These are phyloP conservation scores for Lycaena phlaeas DNA, from an alignment of 2,888 invertebrate species.

Conservation along the genomic window DNA sequence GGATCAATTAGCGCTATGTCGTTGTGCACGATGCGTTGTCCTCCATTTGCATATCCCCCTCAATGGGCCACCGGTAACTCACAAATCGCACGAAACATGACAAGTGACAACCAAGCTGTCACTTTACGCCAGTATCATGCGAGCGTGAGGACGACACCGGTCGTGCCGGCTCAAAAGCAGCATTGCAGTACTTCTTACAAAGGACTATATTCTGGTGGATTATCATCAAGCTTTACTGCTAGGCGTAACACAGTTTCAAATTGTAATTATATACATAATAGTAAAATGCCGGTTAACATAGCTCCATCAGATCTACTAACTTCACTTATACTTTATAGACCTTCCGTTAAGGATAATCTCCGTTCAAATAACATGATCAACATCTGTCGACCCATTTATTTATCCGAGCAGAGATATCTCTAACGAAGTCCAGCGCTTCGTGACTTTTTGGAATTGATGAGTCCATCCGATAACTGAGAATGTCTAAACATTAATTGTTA, in stretches of 20 bases:
- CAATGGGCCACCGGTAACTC: no score
- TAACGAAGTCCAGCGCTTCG: conserved; percentile 9
- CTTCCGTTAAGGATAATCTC: conserved; percentile 9
- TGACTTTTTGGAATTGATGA: conserved; percentile 12
- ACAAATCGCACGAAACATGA: no score
- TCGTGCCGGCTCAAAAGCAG: no score
- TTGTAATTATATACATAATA: no score
- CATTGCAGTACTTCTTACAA: no score
- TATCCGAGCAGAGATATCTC: conserved; percentile 10
- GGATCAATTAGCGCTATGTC: background rate
- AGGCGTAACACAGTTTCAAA: background rate
- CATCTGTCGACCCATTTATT: conserved; percentile 12
- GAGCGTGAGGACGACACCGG: no score
- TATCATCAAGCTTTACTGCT: background rate
- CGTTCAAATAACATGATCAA: conserved; percentile 9
- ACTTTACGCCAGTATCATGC: no score
- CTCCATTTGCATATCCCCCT: no score
- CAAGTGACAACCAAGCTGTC: no score
- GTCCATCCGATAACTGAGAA: conserved; percentile 9
- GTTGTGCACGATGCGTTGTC: no score
- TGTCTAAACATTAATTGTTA: conserved; percentile 12
- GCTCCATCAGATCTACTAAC: background rate
- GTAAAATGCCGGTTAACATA: background rate
- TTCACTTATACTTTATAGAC: conserved; percentile 8
- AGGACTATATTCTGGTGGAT: no score